phyloP scores from a whole-genome alignment of 2,888 invertebrate genomes.

The Tetranychus piercei region DNA sequence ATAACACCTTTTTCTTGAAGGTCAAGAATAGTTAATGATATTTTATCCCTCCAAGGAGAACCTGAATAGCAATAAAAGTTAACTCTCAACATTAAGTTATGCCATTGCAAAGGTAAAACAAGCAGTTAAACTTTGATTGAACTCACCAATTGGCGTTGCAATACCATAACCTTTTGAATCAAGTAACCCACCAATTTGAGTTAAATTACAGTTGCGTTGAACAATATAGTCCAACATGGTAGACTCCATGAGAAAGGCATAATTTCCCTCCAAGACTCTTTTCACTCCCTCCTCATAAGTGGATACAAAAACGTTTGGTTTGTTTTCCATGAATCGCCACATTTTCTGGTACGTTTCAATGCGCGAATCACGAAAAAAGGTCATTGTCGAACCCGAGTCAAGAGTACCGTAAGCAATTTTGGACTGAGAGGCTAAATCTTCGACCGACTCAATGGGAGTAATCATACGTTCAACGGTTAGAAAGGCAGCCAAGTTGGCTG shows the following conservation, averaged over 20 bases:
- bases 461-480: constrained; percentile 89
- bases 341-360: constrained; percentile 47
- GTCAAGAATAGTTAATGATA: constrained; percentile 79
- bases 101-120: background rate
- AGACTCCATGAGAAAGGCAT: constrained; percentile 55
- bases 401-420: constrained; percentile 83
- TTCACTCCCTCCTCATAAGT: constrained; percentile 78
- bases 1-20: constrained; percentile 78
- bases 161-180: constrained; percentile 87
- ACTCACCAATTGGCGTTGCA: constrained; percentile 61
- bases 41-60: constrained; percentile 85
- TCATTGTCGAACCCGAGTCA: constrained; percentile 84
- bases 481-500: constrained; percentile 90
- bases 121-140: background rate
- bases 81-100: background rate
- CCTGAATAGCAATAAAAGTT: constrained; percentile 30
- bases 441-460: constrained; percentile 81
- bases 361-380: constrained; percentile 54
- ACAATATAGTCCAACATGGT: constrained; percentile 78
- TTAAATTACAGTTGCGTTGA: constrained; percentile 79
- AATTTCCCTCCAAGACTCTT: constrained; percentile 65
- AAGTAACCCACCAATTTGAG: constrained; percentile 53
- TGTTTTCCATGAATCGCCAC: constrained; percentile 47
- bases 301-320: constrained; percentile 63
- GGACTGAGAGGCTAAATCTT: constrained; percentile 80